A percentile compares a stretch with the other conserved stretches of the same genome.
These are phyloP conservation scores for Ptychadena robeensis DNA, from an alignment of 2,797 vertebrate species.

Conservation along the genomic window DNA sequence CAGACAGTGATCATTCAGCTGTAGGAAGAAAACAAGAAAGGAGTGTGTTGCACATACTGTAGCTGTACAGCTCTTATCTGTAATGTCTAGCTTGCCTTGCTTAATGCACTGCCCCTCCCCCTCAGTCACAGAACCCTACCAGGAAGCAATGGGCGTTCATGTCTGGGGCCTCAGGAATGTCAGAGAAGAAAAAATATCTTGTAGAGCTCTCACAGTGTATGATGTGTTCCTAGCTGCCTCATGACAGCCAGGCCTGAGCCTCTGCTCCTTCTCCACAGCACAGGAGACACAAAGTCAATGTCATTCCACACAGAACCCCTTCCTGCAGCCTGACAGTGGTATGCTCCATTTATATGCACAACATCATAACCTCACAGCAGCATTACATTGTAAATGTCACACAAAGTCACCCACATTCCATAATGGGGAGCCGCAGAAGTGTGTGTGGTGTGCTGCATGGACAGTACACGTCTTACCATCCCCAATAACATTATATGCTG, in stretches of 20 bases:
- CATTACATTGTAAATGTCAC: constrained; percentile 32
- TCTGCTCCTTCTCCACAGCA: background rate
- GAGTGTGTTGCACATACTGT: constrained; percentile 63
- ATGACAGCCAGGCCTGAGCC: background rate
- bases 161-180: constrained; percentile 63
- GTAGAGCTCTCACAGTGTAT: constrained; percentile 10
- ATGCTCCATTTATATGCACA: constrained; percentile 65
- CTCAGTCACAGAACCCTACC: constrained; percentile 67
- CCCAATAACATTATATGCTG: too few relatives aligned
- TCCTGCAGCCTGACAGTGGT: constrained; percentile 62
- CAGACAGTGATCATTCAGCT: constrained; percentile 68
- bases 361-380: constrained; percentile 56
- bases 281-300: background rate
- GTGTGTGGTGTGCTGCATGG: too few relatives aligned
- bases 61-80: constrained; percentile 71
- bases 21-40: constrained; percentile 61
- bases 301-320: constrained; percentile 47
- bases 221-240: constrained; percentile 15
- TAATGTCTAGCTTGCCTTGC: constrained; percentile 70
- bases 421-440: too few relatives aligned
- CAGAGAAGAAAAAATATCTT: constrained; percentile 44
- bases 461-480: too few relatives aligned
- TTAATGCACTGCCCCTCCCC: constrained; percentile 72
- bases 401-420: constrained; percentile 22
- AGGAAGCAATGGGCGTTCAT: constrained; percentile 74